phyloP scores from a whole-genome alignment of 1,140 invertebrate genomes.

The Hyles euphorbiae region DNA sequence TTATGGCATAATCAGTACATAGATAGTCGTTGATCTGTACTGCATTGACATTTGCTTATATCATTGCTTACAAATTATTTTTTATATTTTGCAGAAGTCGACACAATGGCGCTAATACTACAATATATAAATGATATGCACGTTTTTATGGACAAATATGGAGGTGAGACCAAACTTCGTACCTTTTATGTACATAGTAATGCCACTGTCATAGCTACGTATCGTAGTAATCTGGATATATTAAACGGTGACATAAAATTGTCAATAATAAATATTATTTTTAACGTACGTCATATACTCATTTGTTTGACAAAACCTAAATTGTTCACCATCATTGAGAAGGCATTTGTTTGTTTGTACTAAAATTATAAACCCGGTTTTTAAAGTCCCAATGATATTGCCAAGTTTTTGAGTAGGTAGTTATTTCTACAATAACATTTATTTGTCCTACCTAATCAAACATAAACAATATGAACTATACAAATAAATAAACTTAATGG shows the following conservation, averaged over 20 bases:
- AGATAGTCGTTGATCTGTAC: not conserved
- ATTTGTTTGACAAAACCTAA: too few species aligned
- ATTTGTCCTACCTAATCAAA: not conserved
- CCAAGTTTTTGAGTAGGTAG: too few species aligned
- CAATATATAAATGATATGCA: constrained; percentile 71
- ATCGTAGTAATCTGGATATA: too few species aligned
- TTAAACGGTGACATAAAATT: too few species aligned
- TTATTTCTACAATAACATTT: not conserved
- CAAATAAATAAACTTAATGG: constrained; percentile 2
- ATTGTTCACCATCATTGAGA: too few species aligned
- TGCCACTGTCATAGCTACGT: too few species aligned
- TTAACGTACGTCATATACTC: too few species aligned
- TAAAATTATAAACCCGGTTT: too few species aligned
- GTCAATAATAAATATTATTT: too few species aligned
- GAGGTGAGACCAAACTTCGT: constrained; percentile 52
- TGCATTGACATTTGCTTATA: constrained; percentile 18
- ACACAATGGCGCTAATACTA: constrained; percentile 72
- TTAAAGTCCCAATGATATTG: too few species aligned
- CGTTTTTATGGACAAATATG: constrained; percentile 73
- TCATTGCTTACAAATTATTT: constrained; percentile 25
- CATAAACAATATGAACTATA: not conserved
- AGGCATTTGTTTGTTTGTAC: too few species aligned
- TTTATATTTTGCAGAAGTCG: constrained; percentile 58
- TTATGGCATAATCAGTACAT: not conserved
- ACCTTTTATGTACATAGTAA: too few species aligned